Evolutionary conservation across 2,888 invertebrate species (phyloP).

Genomic region (Ormyrus rosae): DNA sequence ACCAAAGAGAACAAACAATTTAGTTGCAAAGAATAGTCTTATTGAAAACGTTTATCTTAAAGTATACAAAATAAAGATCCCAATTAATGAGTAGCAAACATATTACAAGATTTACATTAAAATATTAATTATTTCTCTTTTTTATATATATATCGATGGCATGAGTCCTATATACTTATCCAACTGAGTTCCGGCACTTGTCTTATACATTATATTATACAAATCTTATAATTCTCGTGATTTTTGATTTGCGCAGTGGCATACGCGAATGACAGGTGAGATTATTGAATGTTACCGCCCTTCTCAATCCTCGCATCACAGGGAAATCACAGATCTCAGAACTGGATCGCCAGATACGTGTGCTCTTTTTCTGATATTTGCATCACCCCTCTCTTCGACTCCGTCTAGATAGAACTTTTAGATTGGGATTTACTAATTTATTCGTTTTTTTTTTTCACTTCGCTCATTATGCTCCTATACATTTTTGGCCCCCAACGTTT

Average conservation of each 20-base stretch:
- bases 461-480: too few relatives aligned
- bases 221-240: constrained; percentile 52
- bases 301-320: constrained; percentile 24
- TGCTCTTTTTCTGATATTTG: constrained; percentile 19
- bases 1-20: neutral
- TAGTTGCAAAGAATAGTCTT: neutral
- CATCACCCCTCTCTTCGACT: neutral
- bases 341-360: constrained; percentile 7
- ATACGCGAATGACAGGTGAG: constrained; percentile 60
- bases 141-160: constrained; percentile 36
- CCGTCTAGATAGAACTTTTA: constrained; percentile 19
- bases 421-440: constrained; percentile 24
- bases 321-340: constrained; percentile 17
- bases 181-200: constrained; percentile 23
- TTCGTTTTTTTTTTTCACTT: neutral
- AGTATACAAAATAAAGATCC: constrained; percentile 4
- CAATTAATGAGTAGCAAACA: neutral
- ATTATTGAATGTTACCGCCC: constrained; percentile 51
- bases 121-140: neutral
- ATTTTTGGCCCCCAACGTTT: too few relatives aligned
- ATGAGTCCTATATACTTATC: constrained; percentile 45
- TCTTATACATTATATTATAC: constrained; percentile 1
- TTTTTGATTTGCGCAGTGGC: constrained; percentile 58
- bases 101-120: neutral
- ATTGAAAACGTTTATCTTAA: neutral